Conservation (phyloP, 2,113 vertebrate genomes). For the Chloropsis hardwickii region DNA sequence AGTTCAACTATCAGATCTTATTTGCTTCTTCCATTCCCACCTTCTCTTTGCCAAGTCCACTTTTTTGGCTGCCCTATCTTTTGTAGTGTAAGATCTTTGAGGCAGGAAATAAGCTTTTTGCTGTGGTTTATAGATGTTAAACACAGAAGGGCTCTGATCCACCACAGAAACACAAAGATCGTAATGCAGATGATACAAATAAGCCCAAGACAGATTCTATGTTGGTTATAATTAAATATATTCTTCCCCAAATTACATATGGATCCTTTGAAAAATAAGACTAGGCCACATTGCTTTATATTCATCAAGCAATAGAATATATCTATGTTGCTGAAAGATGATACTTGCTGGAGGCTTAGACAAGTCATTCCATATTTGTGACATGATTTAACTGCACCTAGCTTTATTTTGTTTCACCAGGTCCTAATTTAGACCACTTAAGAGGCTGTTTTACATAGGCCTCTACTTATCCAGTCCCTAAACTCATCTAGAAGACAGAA, state of each 20-base stretch:
- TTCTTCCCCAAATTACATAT: background rate
- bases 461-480: background rate
- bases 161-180: background rate
- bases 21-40: background rate
- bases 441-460: background rate
- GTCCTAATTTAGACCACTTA: background rate
- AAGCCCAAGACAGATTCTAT: background rate
- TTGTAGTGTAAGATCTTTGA: background rate
- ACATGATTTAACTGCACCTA: background rate
- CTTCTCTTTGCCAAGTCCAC: background rate
- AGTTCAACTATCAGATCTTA: background rate
- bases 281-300: background rate
- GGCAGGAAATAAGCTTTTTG: background rate
- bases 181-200: background rate
- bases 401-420: background rate
- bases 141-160: background rate
- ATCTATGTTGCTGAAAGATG: background rate
- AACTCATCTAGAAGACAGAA: background rate
- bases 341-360: background rate
- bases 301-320: background rate
- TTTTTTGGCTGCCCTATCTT: background rate
- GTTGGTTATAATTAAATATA: background rate
- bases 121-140: background rate
- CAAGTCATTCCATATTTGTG: background rate
- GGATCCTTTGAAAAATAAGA: background rate